Percentiles rank a stretch among this genome's conserved stretches.
phyloP scores from a whole-genome alignment of 2,797 vertebrate species.

The Typhlichthys subterraneus region DNA sequence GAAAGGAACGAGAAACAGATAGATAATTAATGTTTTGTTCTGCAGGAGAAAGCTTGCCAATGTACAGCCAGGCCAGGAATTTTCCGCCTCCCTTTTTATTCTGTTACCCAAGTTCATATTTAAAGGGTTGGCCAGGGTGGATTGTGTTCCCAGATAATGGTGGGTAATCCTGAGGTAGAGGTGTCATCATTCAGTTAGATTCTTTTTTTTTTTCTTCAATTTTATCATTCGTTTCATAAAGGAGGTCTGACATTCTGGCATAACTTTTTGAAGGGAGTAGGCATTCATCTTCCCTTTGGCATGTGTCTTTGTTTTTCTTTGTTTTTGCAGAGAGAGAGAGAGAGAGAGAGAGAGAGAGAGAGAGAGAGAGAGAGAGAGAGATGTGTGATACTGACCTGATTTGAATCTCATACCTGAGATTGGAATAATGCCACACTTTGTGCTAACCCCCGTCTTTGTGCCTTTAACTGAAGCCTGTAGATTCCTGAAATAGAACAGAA shows the following conservation, averaged over 20 bases:
- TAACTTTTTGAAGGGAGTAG: slow-evolving; percentile 55
- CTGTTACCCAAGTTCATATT: slow-evolving; percentile 51
- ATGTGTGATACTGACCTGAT: slow-evolving; percentile 34
- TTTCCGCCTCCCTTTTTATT: slow-evolving; percentile 13
- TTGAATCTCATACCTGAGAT: slow-evolving; percentile 27
- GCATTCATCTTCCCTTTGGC: slow-evolving; percentile 39
- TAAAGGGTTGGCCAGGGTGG: slow-evolving; percentile 31
- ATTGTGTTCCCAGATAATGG: slow-evolving; percentile 34
- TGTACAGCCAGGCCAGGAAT: slow-evolving; percentile 20
- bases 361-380: slow-evolving; percentile 31
- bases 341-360: slow-evolving; percentile 13
- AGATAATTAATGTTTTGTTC: slow-evolving; percentile 63
- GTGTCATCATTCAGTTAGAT: slow-evolving; percentile 55
- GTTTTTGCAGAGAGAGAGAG: slow-evolving; percentile 14
- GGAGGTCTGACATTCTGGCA: slow-evolving; percentile 59
- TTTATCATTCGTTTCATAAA: slow-evolving; percentile 42
- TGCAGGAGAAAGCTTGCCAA: slow-evolving; percentile 47
- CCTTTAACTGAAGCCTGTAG: slow-evolving; percentile 30
- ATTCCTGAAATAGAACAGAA: not conserved
- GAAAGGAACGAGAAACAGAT: slow-evolving; percentile 15
- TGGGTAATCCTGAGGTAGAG: slow-evolving; percentile 37
- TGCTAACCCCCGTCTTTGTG: slow-evolving; percentile 16
- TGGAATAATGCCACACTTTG: slow-evolving; percentile 19
- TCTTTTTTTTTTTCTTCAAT: slow-evolving; percentile 20
- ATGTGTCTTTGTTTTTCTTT: slow-evolving; percentile 34